Base-by-base conservation (phyloP, 2,888 invertebrate species). In the Cerastoderma edule region DNA sequence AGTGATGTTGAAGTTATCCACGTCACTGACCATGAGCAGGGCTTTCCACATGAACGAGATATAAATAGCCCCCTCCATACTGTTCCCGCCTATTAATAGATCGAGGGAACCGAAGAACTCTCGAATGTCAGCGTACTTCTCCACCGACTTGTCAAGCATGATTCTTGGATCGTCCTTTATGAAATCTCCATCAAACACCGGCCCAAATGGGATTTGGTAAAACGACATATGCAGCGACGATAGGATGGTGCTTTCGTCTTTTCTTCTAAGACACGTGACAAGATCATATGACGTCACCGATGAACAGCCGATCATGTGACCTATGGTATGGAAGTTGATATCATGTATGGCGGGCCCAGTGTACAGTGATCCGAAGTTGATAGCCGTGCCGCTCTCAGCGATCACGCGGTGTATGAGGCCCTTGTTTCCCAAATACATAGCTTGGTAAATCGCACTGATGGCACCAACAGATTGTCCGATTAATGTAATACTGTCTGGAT, bases 391-490 rank as follows among this genome's bases (percentile, higher is more conserved):
- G 44, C 75, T 75, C 39, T 70, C 70, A 1, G 75, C 65, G 4
- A 75, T 75, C 13, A 77, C 80, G 22, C 85, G 67, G 1, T 84
- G 83, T 65, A 89, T 87, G n/a, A 88, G 63, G 16, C 86, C 85
- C 75, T 73, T 74, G 64, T 80, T 85, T 46, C 71, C 69, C 1
- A 84, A 83, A 65, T 83, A 83, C 16, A 85, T 22, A 5, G 84
- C 78, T 16, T 87, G 85, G 35, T 82, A 73, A 8, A 79, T 68
- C 1, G 78, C 85, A 73, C 84, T 80, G 4, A 76, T 75, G 3
- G 82, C 86, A 0, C 89, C 89, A 8, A 88, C 88, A 30, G 86
- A 86, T 65, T 87, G 83, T 19, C 89, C 89, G 48, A 83, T 85
- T n/a, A 89, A 35, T 0, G 88, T 86, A 2, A 89, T 76, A 8